These are phyloP conservation scores for Cherax quadricarinatus DNA, from an alignment of 1,140 invertebrate genomes.

Conservation along the genomic window DNA sequence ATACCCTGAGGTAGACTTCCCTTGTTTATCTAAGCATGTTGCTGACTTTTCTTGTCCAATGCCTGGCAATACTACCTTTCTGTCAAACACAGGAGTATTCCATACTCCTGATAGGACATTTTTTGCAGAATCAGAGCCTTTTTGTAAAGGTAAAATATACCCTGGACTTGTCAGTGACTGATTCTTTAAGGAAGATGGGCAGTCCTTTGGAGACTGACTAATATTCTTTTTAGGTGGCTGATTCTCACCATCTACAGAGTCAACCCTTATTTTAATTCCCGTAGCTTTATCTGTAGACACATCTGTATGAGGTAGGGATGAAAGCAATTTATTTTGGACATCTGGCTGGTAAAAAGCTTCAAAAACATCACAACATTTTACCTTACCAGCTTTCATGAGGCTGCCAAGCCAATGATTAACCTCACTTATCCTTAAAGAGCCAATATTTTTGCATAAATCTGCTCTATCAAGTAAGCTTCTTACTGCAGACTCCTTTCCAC, in stretches of 20 bases:
- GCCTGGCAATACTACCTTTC: neutral
- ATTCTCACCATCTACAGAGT: neutral
- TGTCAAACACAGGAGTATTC: neutral
- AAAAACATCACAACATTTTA: constrained; percentile 55
- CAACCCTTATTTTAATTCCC: neutral
- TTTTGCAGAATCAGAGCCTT: neutral
- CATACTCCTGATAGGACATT: neutral
- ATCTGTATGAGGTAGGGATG: neutral
- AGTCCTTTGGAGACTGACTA: neutral
- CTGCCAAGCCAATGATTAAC: constrained; percentile 35
- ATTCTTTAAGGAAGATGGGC: neutral
- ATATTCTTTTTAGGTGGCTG: neutral
- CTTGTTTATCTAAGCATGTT: neutral
- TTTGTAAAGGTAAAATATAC: neutral
- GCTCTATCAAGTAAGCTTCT: constrained; percentile 47
- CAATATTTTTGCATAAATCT: constrained; percentile 57
- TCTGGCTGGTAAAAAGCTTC: constrained; percentile 44
- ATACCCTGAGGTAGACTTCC: neutral
- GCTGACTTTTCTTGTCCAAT: neutral
- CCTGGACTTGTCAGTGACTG: neutral
- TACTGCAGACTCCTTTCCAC: constrained; percentile 37
- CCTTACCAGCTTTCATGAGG: constrained; percentile 31
- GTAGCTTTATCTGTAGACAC: neutral
- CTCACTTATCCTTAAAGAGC: constrained; percentile 32
- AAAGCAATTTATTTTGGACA: neutral